Evolutionary conservation across 2,888 invertebrate genomes (phyloP).

Genomic region (Heteromyza rotundicornis): DNA sequence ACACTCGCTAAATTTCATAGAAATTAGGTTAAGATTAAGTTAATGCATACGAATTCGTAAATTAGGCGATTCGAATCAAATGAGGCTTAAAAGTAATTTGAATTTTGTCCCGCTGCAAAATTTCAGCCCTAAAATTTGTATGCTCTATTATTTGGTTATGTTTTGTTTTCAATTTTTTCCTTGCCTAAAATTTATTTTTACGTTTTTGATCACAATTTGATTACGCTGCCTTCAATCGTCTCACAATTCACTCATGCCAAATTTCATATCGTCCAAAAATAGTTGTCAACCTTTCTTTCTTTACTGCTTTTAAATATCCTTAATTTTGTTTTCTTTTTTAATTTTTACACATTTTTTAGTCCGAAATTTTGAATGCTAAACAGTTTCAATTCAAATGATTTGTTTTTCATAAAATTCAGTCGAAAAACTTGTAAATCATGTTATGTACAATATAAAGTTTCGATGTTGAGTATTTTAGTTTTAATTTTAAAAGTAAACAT

Average conservation of each 20-base stretch:
- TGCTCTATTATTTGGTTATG: not conserved
- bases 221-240: conserved; percentile 34
- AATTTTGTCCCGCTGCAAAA: not conserved
- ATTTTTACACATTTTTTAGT: conserved; percentile 18
- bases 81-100: not conserved
- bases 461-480: conserved; percentile 23
- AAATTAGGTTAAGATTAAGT: not conserved
- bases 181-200: conserved; percentile 19
- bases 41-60: not conserved
- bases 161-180: not conserved
- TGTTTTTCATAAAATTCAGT: conserved; percentile 5
- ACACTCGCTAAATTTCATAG: not conserved
- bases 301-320: not conserved
- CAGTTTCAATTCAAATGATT: not conserved
- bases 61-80: not conserved
- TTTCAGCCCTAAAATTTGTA: not conserved
- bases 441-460: conserved; percentile 13
- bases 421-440: not conserved
- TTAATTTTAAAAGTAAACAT: too few species aligned
- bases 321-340: conserved; percentile 16
- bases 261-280: conserved; percentile 30
- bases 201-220: conserved; percentile 57
- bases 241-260: not conserved
- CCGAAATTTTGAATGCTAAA: conserved; percentile 28
- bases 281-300: conserved; percentile 16